Conservation (phyloP, 2,113 vertebrate genomes). For the Toxotes chatareus region DNA sequence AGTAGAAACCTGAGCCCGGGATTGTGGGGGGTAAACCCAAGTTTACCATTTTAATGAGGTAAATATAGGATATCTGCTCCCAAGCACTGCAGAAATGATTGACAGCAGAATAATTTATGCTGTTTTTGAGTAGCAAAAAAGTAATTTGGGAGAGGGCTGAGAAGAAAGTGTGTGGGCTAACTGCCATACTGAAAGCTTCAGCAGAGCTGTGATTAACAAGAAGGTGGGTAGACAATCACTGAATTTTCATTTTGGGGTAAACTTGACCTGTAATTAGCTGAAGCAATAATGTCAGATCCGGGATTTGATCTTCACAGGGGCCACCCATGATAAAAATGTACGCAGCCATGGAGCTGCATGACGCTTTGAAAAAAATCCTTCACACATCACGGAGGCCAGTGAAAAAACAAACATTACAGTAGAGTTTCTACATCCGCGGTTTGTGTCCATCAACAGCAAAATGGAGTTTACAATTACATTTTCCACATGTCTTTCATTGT, state of each 20-base stretch:
- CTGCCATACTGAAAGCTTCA: background rate
- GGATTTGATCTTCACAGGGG: slow-evolving; percentile 11
- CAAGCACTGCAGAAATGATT: background rate
- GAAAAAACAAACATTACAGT: slow-evolving; percentile 45
- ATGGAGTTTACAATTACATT: slow-evolving; percentile 39
- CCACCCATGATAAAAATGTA: slow-evolving; percentile 43
- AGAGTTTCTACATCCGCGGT: slow-evolving; percentile 20
- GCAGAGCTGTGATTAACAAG: background rate
- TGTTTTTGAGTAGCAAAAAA: slow-evolving; percentile 5
- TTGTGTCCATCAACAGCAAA: slow-evolving; percentile 43
- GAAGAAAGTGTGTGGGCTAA: background rate
- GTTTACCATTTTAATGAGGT: slow-evolving; percentile 9
- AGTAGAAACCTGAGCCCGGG: background rate
- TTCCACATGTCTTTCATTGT: slow-evolving; percentile 28
- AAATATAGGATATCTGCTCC: slow-evolving; percentile 1
- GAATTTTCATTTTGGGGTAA: slow-evolving; percentile 11
- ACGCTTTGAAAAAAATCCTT: background rate
- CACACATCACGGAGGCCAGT: slow-evolving; percentile 1
- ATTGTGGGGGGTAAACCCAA: slow-evolving; percentile 1
- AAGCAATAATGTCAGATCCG: background rate
- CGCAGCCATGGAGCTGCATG: background rate
- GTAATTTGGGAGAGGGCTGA: background rate
- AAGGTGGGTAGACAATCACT: background rate
- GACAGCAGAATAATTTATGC: background rate
- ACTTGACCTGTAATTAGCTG: slow-evolving; percentile 4